Evolutionary conservation across 1,140 invertebrate species (phyloP).

Genomic region (Platorchestia sp.): DNA sequence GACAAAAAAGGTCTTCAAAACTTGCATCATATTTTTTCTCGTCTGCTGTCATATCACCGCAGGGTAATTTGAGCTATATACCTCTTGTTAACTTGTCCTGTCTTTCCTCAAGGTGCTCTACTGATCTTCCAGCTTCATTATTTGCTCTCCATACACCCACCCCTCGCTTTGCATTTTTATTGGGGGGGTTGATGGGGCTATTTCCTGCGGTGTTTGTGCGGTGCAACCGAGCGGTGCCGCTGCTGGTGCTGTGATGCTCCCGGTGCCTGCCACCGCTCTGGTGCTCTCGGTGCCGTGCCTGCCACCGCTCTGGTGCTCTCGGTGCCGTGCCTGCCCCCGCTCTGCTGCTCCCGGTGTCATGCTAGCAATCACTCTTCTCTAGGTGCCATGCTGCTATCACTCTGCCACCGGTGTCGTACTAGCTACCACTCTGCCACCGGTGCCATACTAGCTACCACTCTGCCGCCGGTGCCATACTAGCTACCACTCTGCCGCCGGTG

Average conservation of each 20-base stretch:
- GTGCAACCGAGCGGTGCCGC: background rate
- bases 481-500: no score
- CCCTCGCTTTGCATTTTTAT: constrained; percentile 17
- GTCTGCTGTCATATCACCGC: background rate
- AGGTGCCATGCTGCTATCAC: background rate
- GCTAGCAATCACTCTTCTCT: background rate
- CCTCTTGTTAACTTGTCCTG: background rate
- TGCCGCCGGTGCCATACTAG: no score
- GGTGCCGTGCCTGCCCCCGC: background rate
- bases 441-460: no score
- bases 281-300: background rate
- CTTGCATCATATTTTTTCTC: no score
- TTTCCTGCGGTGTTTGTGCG: background rate
- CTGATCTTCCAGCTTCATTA: background rate
- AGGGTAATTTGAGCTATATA: background rate
- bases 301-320: background rate
- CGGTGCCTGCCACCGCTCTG: background rate
- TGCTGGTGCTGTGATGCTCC: background rate
- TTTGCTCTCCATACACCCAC: background rate
- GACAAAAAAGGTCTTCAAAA: no score
- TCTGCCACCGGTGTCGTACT: background rate
- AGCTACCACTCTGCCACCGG: no score
- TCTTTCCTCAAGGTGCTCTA: background rate
- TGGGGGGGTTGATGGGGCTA: background rate
- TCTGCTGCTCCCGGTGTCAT: background rate